Conservation (phyloP, 2,113 vertebrate species). For the Zingel zingel region DNA sequence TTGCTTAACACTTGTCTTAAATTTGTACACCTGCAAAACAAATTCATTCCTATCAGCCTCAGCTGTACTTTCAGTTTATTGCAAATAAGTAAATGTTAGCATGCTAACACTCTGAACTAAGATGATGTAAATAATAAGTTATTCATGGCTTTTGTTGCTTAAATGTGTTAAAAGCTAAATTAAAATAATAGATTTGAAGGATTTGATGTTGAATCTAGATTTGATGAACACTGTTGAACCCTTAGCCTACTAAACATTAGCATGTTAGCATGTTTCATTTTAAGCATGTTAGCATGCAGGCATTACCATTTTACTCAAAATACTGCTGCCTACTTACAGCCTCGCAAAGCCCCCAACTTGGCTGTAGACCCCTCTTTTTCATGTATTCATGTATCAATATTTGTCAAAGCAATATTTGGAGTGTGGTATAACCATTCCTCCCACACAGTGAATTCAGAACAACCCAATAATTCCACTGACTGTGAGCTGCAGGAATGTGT, state of each 20-base stretch:
- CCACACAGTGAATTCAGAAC: constrained; percentile 10
- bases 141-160: neutral
- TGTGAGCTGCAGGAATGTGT: constrained; percentile 46
- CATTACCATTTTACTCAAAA: neutral
- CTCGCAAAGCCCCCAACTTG: neutral
- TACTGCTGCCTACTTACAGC: too few relatives aligned
- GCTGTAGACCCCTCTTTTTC: neutral
- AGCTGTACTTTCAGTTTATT: too few relatives aligned
- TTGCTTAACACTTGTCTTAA: too few relatives aligned
- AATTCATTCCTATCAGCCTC: too few relatives aligned
- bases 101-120: neutral
- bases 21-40: too few relatives aligned
- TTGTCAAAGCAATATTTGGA: constrained; percentile 27
- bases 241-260: neutral
- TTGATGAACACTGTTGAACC: neutral
- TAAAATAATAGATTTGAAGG: neutral
- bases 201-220: neutral
- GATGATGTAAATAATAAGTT: neutral
- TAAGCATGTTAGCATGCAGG: neutral
- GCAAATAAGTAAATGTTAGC: too few relatives aligned
- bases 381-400: neutral
- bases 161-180: neutral
- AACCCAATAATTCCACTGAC: constrained; percentile 36
- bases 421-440: neutral
- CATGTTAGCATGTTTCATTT: neutral